Conservation (phyloP, 2,113 vertebrate species). For the Mirza zaza region DNA sequence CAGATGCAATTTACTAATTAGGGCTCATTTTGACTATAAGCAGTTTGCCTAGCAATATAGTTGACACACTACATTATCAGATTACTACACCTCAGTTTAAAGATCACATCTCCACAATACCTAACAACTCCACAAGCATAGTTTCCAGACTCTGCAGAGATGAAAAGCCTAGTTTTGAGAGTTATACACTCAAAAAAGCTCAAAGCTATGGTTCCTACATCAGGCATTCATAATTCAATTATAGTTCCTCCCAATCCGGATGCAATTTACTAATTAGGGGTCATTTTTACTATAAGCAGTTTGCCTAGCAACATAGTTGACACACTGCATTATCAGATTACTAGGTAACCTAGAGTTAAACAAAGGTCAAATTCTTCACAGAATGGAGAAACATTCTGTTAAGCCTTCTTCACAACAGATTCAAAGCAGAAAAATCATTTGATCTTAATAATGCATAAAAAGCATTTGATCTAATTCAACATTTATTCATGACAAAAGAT, state of each 20-base stretch:
- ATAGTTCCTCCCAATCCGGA: neutral
- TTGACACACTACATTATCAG: neutral
- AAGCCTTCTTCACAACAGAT: neutral
- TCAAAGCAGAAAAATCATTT: conserved; percentile 5
- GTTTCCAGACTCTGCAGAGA: neutral
- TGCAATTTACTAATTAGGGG: neutral
- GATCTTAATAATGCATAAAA: neutral
- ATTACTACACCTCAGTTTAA: neutral
- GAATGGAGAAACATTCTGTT: neutral
- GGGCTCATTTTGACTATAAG: neutral
- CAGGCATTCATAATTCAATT: neutral
- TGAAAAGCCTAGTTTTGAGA: neutral
- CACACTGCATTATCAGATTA: neutral
- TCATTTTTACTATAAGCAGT: neutral
- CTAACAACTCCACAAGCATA: neutral
- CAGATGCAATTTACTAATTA: neutral
- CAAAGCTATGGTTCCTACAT: neutral
- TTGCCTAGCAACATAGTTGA: neutral
- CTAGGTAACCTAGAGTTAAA: neutral
- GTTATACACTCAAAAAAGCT: neutral
- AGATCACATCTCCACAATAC: neutral
- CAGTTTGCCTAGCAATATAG: neutral
- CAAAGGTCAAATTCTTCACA: neutral
- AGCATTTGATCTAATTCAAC: neutral
- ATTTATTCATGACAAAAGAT: neutral